Evolutionary conservation across 2,797 vertebrate genomes (phyloP).

Genomic region (Denticeps clupeoides): DNA sequence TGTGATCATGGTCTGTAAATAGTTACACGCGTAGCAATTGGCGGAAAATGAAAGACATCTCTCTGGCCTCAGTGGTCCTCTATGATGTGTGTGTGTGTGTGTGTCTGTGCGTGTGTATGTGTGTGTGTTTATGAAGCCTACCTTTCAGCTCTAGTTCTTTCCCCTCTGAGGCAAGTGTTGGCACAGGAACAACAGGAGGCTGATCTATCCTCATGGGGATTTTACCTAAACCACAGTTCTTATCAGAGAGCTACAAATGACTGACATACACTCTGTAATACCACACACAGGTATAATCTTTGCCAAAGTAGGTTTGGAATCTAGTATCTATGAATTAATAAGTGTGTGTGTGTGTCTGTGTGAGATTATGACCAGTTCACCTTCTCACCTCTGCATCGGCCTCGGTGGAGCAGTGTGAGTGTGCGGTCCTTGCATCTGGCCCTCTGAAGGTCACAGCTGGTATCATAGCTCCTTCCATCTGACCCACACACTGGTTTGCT

Average conservation of each 20-base stretch:
- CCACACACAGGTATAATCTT: too few relatives aligned
- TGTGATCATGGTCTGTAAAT: slow-evolving; percentile 45
- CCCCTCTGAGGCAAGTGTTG: slow-evolving; percentile 46
- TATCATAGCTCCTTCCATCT: slow-evolving; percentile 83
- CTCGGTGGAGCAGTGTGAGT: slow-evolving; percentile 69
- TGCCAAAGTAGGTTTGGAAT: too few relatives aligned
- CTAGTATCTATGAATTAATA: too few relatives aligned
- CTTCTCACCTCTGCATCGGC: slow-evolving; percentile 84
- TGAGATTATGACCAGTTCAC: neutral
- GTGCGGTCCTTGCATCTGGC: slow-evolving; percentile 82
- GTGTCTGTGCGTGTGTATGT: neutral
- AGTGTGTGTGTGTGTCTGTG: neutral
- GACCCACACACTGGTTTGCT: slow-evolving; percentile 86
- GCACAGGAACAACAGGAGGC: slow-evolving; percentile 32
- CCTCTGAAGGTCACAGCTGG: slow-evolving; percentile 86
- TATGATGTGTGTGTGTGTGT: neutral
- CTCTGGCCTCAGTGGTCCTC: neutral
- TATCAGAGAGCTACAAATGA: too few relatives aligned
- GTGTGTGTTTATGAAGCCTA: slow-evolving; percentile 20
- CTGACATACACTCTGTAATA: too few relatives aligned
- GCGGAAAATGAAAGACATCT: slow-evolving; percentile 49
- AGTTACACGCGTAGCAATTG: slow-evolving; percentile 42
- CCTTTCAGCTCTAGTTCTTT: slow-evolving; percentile 56
- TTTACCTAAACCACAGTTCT: slow-evolving; percentile 50
- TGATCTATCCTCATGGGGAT: slow-evolving; percentile 48